Conservation (phyloP, 2,113 vertebrate genomes). For the Dicentrarchus labrax region DNA sequence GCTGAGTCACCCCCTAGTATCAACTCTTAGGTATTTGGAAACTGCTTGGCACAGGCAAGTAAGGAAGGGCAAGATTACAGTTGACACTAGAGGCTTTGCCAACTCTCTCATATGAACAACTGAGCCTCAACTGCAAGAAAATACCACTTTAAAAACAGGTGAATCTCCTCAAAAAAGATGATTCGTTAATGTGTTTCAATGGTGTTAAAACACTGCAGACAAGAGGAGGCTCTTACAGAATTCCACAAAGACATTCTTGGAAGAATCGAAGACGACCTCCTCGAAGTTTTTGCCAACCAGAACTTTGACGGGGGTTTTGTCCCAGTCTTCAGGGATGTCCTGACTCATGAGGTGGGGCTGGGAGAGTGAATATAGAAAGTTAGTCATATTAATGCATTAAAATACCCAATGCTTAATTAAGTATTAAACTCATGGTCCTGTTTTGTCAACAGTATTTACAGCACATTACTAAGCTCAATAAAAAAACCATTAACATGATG, state of each 20-base stretch:
- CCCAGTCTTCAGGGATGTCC: constrained; percentile 96
- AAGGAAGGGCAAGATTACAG: constrained; percentile 12
- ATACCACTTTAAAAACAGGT: constrained; percentile 1
- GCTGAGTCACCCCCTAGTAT: not conserved
- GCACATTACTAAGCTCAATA: not conserved
- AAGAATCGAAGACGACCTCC: constrained; percentile 91
- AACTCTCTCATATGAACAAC: not conserved
- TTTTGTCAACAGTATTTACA: not conserved
- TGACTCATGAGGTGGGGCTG: constrained; percentile 99
- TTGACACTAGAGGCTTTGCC: constrained; percentile 5
- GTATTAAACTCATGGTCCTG: not conserved
- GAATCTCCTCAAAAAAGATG: not conserved
- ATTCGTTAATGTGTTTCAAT: not conserved
- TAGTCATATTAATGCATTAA: not conserved
- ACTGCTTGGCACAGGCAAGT: not conserved
- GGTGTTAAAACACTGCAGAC: not conserved
- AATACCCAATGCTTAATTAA: not conserved
- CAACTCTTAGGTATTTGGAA: constrained; percentile 32
- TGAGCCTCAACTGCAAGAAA: constrained; percentile 5
- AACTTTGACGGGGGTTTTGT: constrained; percentile 92
- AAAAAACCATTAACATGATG: not conserved
- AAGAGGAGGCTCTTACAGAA: constrained; percentile 90
- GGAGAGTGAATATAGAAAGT: not conserved
- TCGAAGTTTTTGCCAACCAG: constrained; percentile 98
- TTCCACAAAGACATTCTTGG: constrained; percentile 96